These are phyloP conservation scores for Bombyx huttoni DNA, from an alignment of 2,888 invertebrate species.

Conservation along the genomic window DNA sequence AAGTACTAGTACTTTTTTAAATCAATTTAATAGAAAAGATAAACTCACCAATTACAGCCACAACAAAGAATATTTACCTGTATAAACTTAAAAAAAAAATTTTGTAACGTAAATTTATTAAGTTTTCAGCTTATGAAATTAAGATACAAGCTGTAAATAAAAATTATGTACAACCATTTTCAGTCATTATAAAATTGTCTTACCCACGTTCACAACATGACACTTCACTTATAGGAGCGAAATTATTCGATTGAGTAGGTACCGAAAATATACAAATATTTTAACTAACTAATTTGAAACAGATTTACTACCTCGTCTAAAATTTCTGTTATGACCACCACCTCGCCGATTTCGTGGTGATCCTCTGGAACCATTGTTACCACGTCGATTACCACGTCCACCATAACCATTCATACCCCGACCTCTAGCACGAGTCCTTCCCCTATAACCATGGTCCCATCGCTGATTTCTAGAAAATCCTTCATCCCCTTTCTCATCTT, in stretches of 20 bases:
- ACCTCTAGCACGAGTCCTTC: conserved; percentile 50
- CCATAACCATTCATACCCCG: conserved; percentile 54
- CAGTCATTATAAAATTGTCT: conserved; percentile 40
- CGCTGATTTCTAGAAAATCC: conserved; percentile 39
- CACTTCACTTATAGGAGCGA: neutral
- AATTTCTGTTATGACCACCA: conserved; percentile 39
- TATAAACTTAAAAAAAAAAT: conserved; percentile 25
- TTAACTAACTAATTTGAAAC: conserved; percentile 38
- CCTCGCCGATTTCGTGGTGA: conserved; percentile 39
- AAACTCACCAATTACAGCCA: conserved; percentile 45
- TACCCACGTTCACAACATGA: conserved; percentile 32
- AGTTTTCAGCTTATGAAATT: conserved; percentile 47
- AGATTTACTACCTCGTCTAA: conserved; percentile 53
- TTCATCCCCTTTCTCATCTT: conserved; percentile 36
- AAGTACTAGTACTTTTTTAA: conserved; percentile 19
- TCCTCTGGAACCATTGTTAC: conserved; percentile 32
- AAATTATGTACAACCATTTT: conserved; percentile 62
- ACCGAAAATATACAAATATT: neutral
- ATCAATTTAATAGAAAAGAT: conserved; percentile 32
- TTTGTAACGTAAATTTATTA: conserved; percentile 49
- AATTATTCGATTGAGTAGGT: neutral
- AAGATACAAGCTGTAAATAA: conserved; percentile 56
- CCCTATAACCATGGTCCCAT: conserved; percentile 47
- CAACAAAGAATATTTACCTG: conserved; percentile 31
- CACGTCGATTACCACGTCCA: conserved; percentile 43